phyloP scores from a whole-genome alignment of 2,888 invertebrate species.

The Andrena flavipes region DNA sequence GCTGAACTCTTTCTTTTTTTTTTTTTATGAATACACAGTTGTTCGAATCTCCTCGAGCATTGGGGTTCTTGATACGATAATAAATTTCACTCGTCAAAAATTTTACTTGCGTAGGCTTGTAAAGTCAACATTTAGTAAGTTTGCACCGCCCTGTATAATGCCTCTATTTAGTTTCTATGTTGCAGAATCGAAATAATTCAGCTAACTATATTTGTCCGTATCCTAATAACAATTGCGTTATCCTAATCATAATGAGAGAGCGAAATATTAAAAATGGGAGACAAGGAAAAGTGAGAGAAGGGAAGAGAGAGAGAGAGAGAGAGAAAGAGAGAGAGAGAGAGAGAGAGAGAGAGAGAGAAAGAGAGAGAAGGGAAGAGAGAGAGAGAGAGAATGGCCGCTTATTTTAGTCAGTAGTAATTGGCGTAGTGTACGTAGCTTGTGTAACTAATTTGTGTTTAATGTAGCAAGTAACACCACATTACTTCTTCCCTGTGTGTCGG shows the following conservation, averaged over 20 bases:
- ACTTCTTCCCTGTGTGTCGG: slow-evolving; percentile 81
- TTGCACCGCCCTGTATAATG: slow-evolving; percentile 16
- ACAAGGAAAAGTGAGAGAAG: not conserved
- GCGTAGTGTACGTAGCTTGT: slow-evolving; percentile 81
- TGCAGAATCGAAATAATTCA: slow-evolving; percentile 32
- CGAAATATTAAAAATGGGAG: not conserved
- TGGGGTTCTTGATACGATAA: not conserved
- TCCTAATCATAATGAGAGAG: slow-evolving; percentile 14
- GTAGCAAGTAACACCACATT: slow-evolving; percentile 83
- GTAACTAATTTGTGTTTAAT: slow-evolving; percentile 84
- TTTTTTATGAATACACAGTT: not conserved
- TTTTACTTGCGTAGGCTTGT: slow-evolving; percentile 23
- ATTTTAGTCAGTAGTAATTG: slow-evolving; percentile 71
- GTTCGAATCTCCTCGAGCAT: slow-evolving; percentile 16
- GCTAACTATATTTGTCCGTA: slow-evolving; percentile 38
- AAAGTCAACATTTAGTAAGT: slow-evolving; percentile 23
- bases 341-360: too few species aligned
- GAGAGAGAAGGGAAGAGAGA: too few species aligned
- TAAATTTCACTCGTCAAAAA: slow-evolving; percentile 11
- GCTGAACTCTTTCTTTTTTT: not conserved
- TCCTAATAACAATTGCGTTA: slow-evolving; percentile 38
- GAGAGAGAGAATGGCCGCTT: slow-evolving; percentile 52
- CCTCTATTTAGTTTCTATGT: slow-evolving; percentile 15
- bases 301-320: not conserved
- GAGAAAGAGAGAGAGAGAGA: not conserved